Conservation (phyloP, 2,797 vertebrate species). For the Nasua narica region DNA sequence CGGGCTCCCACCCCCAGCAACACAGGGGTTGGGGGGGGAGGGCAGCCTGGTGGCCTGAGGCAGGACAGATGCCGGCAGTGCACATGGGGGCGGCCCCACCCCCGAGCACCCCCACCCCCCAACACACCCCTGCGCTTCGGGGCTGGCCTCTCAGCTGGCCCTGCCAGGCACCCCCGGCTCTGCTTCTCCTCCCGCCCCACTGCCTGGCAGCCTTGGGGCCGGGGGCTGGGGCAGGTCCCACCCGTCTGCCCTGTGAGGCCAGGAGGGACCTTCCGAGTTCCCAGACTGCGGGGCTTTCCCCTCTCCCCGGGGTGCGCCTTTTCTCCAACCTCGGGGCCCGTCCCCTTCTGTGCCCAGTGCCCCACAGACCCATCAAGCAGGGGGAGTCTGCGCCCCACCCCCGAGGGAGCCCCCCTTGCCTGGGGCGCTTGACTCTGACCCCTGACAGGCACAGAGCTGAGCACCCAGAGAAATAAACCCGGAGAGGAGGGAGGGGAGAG, state of each 20-base stretch:
- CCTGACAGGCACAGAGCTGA: neutral
- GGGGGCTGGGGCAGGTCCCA: neutral
- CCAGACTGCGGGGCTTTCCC: neutral
- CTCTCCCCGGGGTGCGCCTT: fast-evolving
- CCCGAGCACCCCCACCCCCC: neutral
- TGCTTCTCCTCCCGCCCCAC: neutral
- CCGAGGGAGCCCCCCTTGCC: fast-evolving
- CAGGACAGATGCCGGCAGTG: conserved; percentile 31
- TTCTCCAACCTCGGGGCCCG: neutral
- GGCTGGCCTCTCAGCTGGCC: neutral
- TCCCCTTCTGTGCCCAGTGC: neutral
- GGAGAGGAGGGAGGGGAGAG: neutral
- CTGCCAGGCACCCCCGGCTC: neutral
- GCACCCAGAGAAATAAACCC: neutral
- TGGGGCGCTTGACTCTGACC: neutral
- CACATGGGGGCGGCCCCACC: neutral
- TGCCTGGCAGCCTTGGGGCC: neutral
- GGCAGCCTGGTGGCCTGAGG: conserved; percentile 68
- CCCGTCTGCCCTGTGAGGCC: neutral
- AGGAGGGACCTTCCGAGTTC: neutral
- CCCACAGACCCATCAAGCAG: neutral
- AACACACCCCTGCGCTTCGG: neutral
- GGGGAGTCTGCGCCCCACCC: neutral
- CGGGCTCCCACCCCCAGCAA: neutral
- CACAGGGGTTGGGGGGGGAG: conserved; percentile 42